A percentile compares a stretch with the other conserved stretches of the same genome.
Evolutionary conservation across 2,113 vertebrate genomes (phyloP).

Genomic region (Pheucticus melanocephalus): DNA sequence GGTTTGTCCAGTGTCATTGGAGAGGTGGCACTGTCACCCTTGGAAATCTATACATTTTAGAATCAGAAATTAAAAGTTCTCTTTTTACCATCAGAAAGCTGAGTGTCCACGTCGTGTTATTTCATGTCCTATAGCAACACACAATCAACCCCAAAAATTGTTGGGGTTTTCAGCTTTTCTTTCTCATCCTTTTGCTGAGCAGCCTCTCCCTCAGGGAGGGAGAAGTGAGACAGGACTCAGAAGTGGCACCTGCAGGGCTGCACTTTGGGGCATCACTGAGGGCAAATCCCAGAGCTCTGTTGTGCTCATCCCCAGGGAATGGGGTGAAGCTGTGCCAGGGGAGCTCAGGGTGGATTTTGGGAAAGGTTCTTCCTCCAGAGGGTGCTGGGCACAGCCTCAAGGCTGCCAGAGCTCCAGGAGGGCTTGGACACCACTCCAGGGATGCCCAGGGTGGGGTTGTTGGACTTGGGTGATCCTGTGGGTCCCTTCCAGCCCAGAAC

Average conservation of each 20-base stretch:
- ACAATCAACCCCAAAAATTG: background rate
- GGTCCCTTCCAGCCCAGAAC: background rate
- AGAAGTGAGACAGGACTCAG: too few relatives aligned
- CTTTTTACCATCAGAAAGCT: too few relatives aligned
- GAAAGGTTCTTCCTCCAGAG: background rate
- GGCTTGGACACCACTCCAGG: fast-evolving
- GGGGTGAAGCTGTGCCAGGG: background rate
- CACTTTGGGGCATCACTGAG: fast-evolving
- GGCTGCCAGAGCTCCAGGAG: background rate
- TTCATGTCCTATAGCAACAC: too few relatives aligned
- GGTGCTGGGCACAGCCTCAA: background rate
- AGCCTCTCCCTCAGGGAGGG: background rate
- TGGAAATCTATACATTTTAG: too few relatives aligned
- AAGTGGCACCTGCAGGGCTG: background rate
- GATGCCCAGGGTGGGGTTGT: background rate
- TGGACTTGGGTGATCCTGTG: background rate
- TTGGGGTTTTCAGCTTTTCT: background rate
- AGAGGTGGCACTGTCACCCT: too few relatives aligned
- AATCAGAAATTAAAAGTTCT: too few relatives aligned
- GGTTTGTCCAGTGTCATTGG: too few relatives aligned
- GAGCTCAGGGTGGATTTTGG: fast-evolving
- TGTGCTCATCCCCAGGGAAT: background rate
- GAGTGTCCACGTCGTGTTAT: too few relatives aligned
- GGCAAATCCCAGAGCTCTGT: background rate
- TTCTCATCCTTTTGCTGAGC: background rate